Evolutionary conservation across 2,113 vertebrate species (phyloP), one percentile per base, ranked within the genome.

Genomic region (Nanorana parkeri): DNA sequence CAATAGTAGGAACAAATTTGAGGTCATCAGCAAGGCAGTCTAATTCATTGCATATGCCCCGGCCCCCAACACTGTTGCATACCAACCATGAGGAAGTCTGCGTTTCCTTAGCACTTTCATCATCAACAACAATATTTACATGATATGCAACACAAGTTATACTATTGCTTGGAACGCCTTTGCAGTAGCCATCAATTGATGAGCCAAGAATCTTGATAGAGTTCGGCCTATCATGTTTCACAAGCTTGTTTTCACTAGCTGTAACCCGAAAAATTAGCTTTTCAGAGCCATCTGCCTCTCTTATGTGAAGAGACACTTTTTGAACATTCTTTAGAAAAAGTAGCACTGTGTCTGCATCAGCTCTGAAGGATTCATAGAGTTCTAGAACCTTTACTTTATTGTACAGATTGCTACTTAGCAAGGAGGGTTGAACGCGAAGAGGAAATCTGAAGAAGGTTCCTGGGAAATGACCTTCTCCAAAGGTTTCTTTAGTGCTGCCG

Each of bases 361-460:
- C 96, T 88, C 95, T 95, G 82, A 99, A 99, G 13, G 98, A 99
- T 32, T 98, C 96, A 85, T 97, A 99, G 23, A 99, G 88, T 88
- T 99, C 98, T 67, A 99, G 90, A 72, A 99, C 90, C 77, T 99
- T 99, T 85, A 96, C 96, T 79, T 98, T 99, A 86, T 96, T 96
- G 17, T 99, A 99, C 74, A 98, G 90, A 87, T 98, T 99, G 84
- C 89, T 87, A 65, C 97, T 99, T 17, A 99, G 94, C 21, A 97
- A 96, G 6, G 98, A 97, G 64, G 98, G 95, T 29, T 94, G 95
- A 10, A 93, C 90, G 55, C 98, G 96, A 81, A 99, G 96, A 0
- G 98, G 98, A 84, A 99, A 99, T 83, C 97, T 95, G 86, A 99
- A 99, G 64, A 99, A 94, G 0, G 98, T 99, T 83, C 98, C 97